Percentiles rank a stretch among this genome's conserved stretches.
Evolutionary conservation across 2,888 invertebrate species (phyloP).

Genomic region (Tribolium freemani): DNA sequence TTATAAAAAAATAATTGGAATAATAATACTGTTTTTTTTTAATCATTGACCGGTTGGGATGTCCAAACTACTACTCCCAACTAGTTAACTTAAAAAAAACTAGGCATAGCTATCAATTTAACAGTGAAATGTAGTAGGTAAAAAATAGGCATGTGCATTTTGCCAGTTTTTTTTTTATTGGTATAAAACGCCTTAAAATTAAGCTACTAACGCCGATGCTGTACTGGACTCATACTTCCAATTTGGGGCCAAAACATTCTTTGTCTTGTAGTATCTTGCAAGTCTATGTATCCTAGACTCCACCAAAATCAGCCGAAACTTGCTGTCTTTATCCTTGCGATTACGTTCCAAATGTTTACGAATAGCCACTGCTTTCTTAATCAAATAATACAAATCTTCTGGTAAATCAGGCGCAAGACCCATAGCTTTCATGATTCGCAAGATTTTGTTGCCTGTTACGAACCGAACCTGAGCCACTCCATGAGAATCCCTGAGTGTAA

Average conservation of each 20-base stretch:
- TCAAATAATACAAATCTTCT: slow-evolving; percentile 98
- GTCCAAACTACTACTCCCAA: no score
- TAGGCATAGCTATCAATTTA: no score
- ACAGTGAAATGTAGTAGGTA: no score
- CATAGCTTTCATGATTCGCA: slow-evolving; percentile 98
- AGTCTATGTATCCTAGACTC: slow-evolving; percentile 99
- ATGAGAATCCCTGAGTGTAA: slow-evolving; percentile 97
- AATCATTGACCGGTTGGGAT: no score
- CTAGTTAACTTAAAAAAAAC: no score
- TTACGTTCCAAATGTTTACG: slow-evolving; percentile 99
- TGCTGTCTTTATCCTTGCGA: slow-evolving; percentile 98
- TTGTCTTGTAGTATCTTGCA: slow-evolving; percentile 98
- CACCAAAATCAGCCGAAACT: slow-evolving; percentile 98
- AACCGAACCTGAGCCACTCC: slow-evolving; percentile 99
- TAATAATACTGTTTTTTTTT: no score
- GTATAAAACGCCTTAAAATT: slow-evolving; percentile 67
- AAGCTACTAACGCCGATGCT: slow-evolving; percentile 98
- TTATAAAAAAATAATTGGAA: no score
- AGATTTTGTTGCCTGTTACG: slow-evolving; percentile 98
- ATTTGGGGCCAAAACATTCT: slow-evolving; percentile 94
- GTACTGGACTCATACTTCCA: slow-evolving; percentile 99
- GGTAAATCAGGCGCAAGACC: slow-evolving; percentile 98
- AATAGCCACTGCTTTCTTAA: slow-evolving; percentile 99
- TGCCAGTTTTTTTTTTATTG: background rate
- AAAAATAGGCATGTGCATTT: no score